Percentiles rank a stretch among this genome's conserved stretches.
Conservation (phyloP, 2,113 vertebrate species). For the Phainopepla nitens region DNA sequence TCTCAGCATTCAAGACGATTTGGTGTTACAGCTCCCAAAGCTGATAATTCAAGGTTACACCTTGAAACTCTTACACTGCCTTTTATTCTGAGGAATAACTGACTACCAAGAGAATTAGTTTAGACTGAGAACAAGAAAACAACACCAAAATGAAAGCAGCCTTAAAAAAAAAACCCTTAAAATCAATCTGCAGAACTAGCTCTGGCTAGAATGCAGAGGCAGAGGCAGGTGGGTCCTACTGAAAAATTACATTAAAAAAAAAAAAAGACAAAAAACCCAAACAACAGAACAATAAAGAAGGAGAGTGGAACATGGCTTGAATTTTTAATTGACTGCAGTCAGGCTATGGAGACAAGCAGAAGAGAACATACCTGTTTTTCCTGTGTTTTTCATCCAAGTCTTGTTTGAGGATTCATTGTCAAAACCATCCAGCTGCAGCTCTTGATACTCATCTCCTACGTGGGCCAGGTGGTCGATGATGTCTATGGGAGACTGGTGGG, state of each 20-base stretch:
- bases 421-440: slow-evolving; percentile 89
- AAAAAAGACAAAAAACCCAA: not conserved
- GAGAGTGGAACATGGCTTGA: not conserved
- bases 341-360: not conserved
- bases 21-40: slow-evolving; percentile 29
- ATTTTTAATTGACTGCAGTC: slow-evolving; percentile 35
- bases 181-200: slow-evolving; percentile 22
- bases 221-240: not conserved
- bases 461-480: slow-evolving; percentile 84
- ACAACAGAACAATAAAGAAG: slow-evolving; percentile 22
- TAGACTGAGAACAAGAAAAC: not conserved
- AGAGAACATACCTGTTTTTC: slow-evolving; percentile 86
- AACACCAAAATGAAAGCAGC: not conserved
- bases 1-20: slow-evolving; percentile 15
- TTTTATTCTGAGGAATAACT: slow-evolving; percentile 38
- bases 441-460: slow-evolving; percentile 85
- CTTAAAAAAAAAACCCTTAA: not conserved
- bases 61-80: slow-evolving; percentile 1
- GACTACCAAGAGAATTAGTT: slow-evolving; percentile 38
- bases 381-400: slow-evolving; percentile 98
- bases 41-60: slow-evolving; percentile 53
- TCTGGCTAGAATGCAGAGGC: not conserved
- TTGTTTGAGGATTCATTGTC: slow-evolving; percentile 92
- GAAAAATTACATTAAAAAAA: not conserved
- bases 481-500: slow-evolving; percentile 91